Evolutionary conservation across 2,888 invertebrate species (phyloP), one percentile per base, ranked within the genome.

Genomic region (Agonopterix alstromeriana): DNA sequence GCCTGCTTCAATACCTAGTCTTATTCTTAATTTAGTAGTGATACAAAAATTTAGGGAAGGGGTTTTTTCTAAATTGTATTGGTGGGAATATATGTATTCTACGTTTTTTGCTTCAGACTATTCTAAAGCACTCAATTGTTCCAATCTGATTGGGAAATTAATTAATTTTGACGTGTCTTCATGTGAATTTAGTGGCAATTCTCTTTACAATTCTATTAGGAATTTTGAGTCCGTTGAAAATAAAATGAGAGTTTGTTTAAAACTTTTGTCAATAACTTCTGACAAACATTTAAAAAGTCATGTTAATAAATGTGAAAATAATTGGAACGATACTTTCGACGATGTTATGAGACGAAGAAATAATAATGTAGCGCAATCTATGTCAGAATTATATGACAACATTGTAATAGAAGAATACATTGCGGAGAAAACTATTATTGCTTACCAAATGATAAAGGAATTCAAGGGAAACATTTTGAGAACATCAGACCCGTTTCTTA

Each of bases 1-100:
- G 0, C 92, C 93, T 0, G 78, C 88, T 0, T 83, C 92, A 0
- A 73, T 93, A 42, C 93, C 93, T 1, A 93, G 93, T 27, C 75
- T 94, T 1, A 84, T 91, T 0, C 63, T 92, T 4, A 91, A 91
- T 74, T 74, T 94, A 48, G 67, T 91, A 5, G 62, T 90, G 7
- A 70, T 91, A 10, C 59, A 73, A 50, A 79, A 70, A 41, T 80
- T 77, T 51, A 76, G 61, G 55, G 46, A 55, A 4, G 72, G 73
- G 0, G 51, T 62, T 2, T 8, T 10, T 1, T 4, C 40, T 36
- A 38, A 43, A 43, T 27, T 27, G 27, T 27, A 5, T 27, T 27
- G 27, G 27, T 27, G 35, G 10, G 10, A 8, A 17, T n/a, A 14
- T 10, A 8, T 8, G 35, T 35, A 4, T 10, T 44, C 3, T 49